Evolutionary conservation across 2,797 vertebrate genomes (phyloP).

Genomic region (Sphenopsis melanotis): DNA sequence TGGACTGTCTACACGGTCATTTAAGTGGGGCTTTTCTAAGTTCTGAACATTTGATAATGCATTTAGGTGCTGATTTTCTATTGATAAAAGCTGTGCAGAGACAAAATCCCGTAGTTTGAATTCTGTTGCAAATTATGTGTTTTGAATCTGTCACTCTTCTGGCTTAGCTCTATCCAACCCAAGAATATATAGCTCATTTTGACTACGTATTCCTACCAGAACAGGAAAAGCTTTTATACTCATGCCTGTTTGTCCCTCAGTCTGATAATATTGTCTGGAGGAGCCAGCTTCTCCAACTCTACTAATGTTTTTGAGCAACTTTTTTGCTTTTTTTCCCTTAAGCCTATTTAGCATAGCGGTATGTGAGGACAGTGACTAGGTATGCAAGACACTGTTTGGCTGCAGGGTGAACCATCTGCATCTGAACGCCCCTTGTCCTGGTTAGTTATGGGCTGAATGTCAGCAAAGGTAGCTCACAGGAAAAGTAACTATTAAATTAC

Average conservation of each 20-base stretch:
- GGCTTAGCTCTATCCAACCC: background rate
- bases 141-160: background rate
- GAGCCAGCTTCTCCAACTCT: background rate
- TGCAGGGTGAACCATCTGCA: background rate
- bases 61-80: background rate
- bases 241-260: background rate
- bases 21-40: background rate
- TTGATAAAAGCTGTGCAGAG: background rate
- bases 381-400: background rate
- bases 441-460: background rate
- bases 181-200: background rate
- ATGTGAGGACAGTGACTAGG: background rate
- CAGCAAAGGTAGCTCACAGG: background rate
- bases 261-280: background rate
- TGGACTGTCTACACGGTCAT: background rate
- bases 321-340: background rate
- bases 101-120: background rate
- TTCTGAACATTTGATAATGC: background rate
- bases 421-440: background rate
- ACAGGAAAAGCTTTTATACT: background rate
- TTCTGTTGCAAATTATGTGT: background rate
- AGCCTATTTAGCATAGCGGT: background rate
- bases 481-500: background rate
- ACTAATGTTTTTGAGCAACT: background rate
- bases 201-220: background rate